Evolutionary conservation across 2,797 vertebrate genomes (phyloP).

Genomic region (Squalus acanthias): DNA sequence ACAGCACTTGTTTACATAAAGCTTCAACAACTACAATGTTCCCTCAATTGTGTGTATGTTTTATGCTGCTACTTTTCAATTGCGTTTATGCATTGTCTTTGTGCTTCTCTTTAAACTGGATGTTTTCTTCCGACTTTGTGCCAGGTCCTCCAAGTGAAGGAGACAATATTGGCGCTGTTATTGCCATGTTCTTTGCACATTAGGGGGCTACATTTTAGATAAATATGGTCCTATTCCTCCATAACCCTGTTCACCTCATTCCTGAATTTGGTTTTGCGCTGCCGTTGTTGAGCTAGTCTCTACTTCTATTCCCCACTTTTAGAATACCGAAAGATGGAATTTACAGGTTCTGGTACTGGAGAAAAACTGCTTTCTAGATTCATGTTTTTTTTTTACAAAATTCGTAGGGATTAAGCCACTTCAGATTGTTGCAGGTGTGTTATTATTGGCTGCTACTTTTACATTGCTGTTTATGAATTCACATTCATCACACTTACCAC

Average conservation of each 20-base stretch:
- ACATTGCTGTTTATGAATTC: neutral
- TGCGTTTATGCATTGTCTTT: too few relatives aligned
- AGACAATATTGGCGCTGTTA: too few relatives aligned
- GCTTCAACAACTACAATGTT: neutral
- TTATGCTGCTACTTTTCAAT: too few relatives aligned
- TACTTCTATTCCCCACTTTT: neutral
- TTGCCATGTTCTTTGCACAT: neutral
- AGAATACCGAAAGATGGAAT: neutral
- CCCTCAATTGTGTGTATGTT: neutral
- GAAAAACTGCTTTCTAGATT: neutral
- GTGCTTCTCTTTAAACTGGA: too few relatives aligned
- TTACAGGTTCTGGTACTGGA: neutral
- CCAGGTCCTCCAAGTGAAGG: too few relatives aligned
- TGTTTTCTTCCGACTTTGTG: too few relatives aligned
- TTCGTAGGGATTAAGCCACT: neutral
- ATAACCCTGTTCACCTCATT: neutral
- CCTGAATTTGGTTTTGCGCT: neutral
- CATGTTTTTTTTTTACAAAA: neutral
- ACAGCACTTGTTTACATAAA: neutral
- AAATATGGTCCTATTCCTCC: neutral
- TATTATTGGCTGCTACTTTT: constrained; percentile 10
- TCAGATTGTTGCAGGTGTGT: neutral
- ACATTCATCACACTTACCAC: constrained; percentile 29
- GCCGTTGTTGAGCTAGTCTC: neutral
- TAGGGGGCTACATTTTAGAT: neutral